Percentiles rank a stretch among this genome's conserved stretches.
These are phyloP conservation scores for Ageneiosus marmoratus DNA, from an alignment of 2,113 vertebrate species.

Conservation along the genomic window DNA sequence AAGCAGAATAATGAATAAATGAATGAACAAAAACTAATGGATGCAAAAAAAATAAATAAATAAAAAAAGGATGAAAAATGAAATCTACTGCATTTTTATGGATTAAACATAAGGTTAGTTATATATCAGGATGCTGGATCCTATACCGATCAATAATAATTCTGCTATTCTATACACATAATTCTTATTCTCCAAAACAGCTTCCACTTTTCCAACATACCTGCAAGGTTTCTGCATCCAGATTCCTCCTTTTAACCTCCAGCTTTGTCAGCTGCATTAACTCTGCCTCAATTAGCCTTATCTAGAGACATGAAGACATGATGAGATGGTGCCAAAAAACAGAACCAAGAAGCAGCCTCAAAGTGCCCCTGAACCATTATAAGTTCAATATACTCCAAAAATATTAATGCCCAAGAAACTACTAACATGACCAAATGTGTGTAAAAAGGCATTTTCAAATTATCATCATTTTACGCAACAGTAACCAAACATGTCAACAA, in stretches of 20 bases:
- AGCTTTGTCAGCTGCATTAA: constrained; percentile 98
- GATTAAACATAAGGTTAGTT: neutral
- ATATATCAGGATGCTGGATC: neutral
- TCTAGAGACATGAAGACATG: constrained; percentile 89
- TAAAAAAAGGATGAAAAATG: neutral
- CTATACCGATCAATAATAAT: neutral
- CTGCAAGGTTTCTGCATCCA: constrained; percentile 93
- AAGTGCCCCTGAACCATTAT: constrained; percentile 17
- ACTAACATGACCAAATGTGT: neutral
- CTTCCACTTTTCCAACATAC: constrained; percentile 74
- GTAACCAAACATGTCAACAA: neutral
- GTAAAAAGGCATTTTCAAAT: neutral
- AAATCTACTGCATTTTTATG: neutral
- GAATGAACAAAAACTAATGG: constrained; percentile 23
- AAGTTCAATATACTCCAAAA: neutral
- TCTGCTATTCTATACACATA: constrained; percentile 17
- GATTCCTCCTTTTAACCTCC: constrained; percentile 93
- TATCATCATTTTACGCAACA: neutral
- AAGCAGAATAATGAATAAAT: neutral
- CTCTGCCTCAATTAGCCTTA: constrained; percentile 96
- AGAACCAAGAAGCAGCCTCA: constrained; percentile 35
- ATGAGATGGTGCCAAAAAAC: constrained; percentile 56
- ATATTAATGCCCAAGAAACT: neutral
- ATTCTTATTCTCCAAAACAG: neutral
- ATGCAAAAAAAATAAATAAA: constrained; percentile 1